phyloP scores from a whole-genome alignment of 1,140 invertebrate genomes.

The Scaptodrosophila lebanonensis region DNA sequence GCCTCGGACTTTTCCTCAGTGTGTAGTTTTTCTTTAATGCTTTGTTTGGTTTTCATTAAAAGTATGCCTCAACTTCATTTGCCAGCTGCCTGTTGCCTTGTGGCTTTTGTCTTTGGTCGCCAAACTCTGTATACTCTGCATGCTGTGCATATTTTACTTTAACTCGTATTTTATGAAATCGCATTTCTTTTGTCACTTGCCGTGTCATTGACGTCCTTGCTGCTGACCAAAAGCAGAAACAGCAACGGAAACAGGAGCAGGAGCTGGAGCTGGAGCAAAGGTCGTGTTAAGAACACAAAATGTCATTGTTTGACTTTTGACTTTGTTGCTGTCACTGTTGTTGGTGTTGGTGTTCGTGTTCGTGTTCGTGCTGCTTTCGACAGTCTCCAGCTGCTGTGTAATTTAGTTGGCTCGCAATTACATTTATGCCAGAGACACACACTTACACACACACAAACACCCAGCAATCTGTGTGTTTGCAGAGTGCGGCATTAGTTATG shows the following conservation, averaged over 20 bases:
- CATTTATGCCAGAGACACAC: too few relatives aligned
- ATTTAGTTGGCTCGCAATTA: conserved; percentile 5
- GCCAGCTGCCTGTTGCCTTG: background rate
- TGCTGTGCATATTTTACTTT: background rate
- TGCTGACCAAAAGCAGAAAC: too few relatives aligned
- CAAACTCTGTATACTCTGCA: background rate
- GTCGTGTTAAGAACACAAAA: too few relatives aligned
- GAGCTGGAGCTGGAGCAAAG: too few relatives aligned
- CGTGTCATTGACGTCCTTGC: conserved; percentile 30
- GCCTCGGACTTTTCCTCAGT: too few relatives aligned
- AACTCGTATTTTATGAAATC: conserved; percentile 19
- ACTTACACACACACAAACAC: too few relatives aligned
- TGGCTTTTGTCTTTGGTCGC: conserved; percentile 6
- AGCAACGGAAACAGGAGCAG: too few relatives aligned
- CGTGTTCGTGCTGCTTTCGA: background rate
- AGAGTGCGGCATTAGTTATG: too few relatives aligned
- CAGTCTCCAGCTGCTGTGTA: too few relatives aligned
- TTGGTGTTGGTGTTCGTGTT: background rate
- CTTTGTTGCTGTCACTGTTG: background rate
- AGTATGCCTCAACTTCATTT: conserved; percentile 24
- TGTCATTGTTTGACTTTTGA: conserved; percentile 18
- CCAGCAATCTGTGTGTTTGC: too few relatives aligned
- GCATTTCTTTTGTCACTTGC: conserved; percentile 39
- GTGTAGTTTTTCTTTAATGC: too few relatives aligned
- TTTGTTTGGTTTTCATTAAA: conserved; percentile 69